Evolutionary conservation across 2,888 invertebrate species (phyloP).

Genomic region (Tetheella fluctuosa): DNA sequence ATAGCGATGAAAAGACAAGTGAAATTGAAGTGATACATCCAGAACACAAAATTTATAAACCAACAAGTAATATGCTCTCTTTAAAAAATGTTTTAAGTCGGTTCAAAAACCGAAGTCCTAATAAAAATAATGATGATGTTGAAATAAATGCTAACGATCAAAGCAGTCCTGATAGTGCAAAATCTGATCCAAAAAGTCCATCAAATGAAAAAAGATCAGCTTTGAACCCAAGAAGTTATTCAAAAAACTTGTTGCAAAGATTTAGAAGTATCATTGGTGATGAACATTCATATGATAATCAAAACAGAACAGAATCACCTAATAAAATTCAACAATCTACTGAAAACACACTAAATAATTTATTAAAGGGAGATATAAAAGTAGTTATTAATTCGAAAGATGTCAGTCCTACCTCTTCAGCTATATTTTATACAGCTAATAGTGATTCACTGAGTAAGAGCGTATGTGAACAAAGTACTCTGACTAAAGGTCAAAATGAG

Average conservation of each 20-base stretch:
- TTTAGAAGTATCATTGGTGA: slow-evolving; percentile 81
- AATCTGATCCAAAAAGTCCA: slow-evolving; percentile 71
- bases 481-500: slow-evolving; percentile 69
- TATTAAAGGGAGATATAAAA: slow-evolving; percentile 64
- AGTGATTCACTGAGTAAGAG: slow-evolving; percentile 70
- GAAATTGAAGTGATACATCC: slow-evolving; percentile 86
- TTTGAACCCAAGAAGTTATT: slow-evolving; percentile 75
- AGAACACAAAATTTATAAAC: slow-evolving; percentile 91
- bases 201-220: slow-evolving; percentile 70
- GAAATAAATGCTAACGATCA: slow-evolving; percentile 76
- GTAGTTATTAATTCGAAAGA: slow-evolving; percentile 72
- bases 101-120: slow-evolving; percentile 75
- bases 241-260: slow-evolving; percentile 76
- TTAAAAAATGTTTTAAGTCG: slow-evolving; percentile 84
- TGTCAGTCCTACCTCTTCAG: slow-evolving; percentile 61
- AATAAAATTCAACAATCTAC: slow-evolving; percentile 32
- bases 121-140: slow-evolving; percentile 63
- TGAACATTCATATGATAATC: slow-evolving; percentile 71
- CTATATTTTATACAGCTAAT: slow-evolving; percentile 49
- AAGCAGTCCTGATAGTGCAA: slow-evolving; percentile 62
- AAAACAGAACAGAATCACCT: slow-evolving; percentile 53
- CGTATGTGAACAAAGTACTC: slow-evolving; percentile 66
- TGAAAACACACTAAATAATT: slow-evolving; percentile 50
- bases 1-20: slow-evolving; percentile 71
- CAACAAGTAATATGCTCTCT: slow-evolving; percentile 81